A percentile compares a stretch with the other conserved stretches of the same genome.
Evolutionary conservation across 2,888 invertebrate genomes (phyloP).

Genomic region (Megaustenia siamemsis): DNA sequence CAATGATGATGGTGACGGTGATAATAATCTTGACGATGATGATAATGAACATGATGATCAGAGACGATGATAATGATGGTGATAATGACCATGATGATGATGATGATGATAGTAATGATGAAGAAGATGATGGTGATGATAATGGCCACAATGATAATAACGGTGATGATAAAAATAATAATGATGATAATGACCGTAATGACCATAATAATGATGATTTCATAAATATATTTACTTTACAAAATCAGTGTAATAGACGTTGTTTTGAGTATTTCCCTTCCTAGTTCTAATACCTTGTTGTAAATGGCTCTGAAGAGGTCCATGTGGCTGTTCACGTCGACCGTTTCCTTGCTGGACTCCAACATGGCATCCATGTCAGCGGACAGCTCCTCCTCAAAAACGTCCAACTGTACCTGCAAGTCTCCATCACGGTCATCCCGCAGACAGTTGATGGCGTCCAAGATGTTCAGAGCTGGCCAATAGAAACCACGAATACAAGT

Average conservation of each 20-base stretch:
- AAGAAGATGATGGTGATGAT: too few relatives aligned
- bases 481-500: slow-evolving; percentile 30
- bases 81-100: too few relatives aligned
- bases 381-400: slow-evolving; percentile 95
- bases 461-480: slow-evolving; percentile 89
- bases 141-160: too few relatives aligned
- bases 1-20: too few relatives aligned
- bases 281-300: slow-evolving; percentile 87
- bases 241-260: too few relatives aligned
- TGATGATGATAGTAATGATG: too few relatives aligned
- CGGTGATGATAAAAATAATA: too few relatives aligned
- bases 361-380: slow-evolving; percentile 92
- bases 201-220: background rate
- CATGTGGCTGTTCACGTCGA: slow-evolving; percentile 94
- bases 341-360: slow-evolving; percentile 82
- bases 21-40: too few relatives aligned
- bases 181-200: background rate
- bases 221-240: too few relatives aligned
- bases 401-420: slow-evolving; percentile 90
- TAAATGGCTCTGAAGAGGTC: slow-evolving; percentile 96
- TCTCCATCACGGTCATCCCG: slow-evolving; percentile 70
- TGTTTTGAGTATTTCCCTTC: too few relatives aligned
- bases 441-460: slow-evolving; percentile 84
- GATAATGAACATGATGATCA: too few relatives aligned
- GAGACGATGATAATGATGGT: too few relatives aligned